Conservation (phyloP, 2,888 invertebrate species). For the Morpho helenor region DNA sequence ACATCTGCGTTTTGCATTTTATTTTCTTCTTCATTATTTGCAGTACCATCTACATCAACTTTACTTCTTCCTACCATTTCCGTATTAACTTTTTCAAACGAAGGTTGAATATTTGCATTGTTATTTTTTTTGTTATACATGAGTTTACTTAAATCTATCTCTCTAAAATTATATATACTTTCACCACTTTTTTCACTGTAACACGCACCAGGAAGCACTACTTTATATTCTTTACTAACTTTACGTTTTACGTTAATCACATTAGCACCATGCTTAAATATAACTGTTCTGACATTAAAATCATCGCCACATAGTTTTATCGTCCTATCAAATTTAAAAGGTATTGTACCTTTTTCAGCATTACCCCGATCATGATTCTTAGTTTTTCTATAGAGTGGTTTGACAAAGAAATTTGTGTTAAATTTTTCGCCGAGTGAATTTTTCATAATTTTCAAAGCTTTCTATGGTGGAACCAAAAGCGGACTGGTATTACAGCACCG, state of each 20-base stretch:
- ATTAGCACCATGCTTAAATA: slow-evolving; percentile 31
- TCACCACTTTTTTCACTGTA: slow-evolving; percentile 29
- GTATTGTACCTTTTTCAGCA: slow-evolving; percentile 35
- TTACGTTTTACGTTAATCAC: slow-evolving; percentile 33
- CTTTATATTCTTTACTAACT: slow-evolving; percentile 30
- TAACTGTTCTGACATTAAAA: slow-evolving; percentile 41
- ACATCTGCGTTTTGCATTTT: slow-evolving; percentile 8
- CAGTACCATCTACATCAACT: slow-evolving; percentile 5
- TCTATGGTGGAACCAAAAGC: slow-evolving; percentile 30
- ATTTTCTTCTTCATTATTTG: slow-evolving; percentile 9
- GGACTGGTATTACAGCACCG: slow-evolving; percentile 38
- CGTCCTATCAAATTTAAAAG: slow-evolving; percentile 39
- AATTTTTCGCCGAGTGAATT: slow-evolving; percentile 44
- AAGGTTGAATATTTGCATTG: neutral
- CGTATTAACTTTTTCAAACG: slow-evolving; percentile 18
- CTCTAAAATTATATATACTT: slow-evolving; percentile 16
- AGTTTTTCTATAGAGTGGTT: slow-evolving; percentile 58
- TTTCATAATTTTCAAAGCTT: slow-evolving; percentile 31
- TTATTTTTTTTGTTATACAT: slow-evolving; percentile 15
- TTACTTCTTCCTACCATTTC: slow-evolving; percentile 23
- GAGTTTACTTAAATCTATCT: slow-evolving; percentile 12
- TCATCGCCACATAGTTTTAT: slow-evolving; percentile 56
- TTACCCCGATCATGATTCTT: slow-evolving; percentile 34
- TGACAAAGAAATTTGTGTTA: slow-evolving; percentile 50
- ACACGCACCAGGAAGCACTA: slow-evolving; percentile 39